These are phyloP conservation scores for Sarcophilus harrisii DNA, from an alignment of 2,797 vertebrate genomes.

Conservation along the genomic window DNA sequence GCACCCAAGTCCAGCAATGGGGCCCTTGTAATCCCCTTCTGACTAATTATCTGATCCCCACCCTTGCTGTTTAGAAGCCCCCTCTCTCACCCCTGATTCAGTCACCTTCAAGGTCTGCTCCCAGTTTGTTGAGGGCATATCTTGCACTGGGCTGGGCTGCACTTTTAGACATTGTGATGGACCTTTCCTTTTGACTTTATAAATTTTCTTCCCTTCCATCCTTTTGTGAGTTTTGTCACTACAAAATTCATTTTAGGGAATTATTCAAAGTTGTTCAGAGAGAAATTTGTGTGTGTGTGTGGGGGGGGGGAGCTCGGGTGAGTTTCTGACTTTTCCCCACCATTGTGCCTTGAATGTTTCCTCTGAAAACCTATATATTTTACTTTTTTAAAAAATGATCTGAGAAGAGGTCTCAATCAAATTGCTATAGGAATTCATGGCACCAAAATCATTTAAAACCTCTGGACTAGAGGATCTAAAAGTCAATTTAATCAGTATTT, in stretches of 20 bases:
- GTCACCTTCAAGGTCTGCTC: background rate
- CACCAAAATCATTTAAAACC: background rate
- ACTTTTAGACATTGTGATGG: background rate
- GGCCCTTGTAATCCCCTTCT: too few species aligned
- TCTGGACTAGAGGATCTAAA: background rate
- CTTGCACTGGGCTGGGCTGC: too few species aligned
- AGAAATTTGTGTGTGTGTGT: background rate
- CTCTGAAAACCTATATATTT: background rate
- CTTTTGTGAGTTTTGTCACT: background rate
- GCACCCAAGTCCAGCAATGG: too few species aligned
- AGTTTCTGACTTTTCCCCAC: background rate
- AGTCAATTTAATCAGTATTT: background rate
- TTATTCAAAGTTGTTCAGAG: background rate
- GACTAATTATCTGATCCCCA: too few species aligned
- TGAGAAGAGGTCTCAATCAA: background rate
- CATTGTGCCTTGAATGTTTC: background rate
- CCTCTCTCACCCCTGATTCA: too few species aligned
- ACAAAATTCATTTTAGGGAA: background rate
- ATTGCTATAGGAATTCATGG: background rate
- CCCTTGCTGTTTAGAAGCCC: too few species aligned
- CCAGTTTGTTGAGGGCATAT: too few species aligned
- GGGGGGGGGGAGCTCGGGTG: background rate
- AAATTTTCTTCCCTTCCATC: background rate
- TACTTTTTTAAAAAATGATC: background rate
- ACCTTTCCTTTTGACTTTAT: background rate